A percentile compares a stretch with the other conserved stretches of the same genome.
These are phyloP conservation scores for Ptychodera flava DNA, from an alignment of 35 echinoderm and acorn worm genomes.

Conservation along the genomic window DNA sequence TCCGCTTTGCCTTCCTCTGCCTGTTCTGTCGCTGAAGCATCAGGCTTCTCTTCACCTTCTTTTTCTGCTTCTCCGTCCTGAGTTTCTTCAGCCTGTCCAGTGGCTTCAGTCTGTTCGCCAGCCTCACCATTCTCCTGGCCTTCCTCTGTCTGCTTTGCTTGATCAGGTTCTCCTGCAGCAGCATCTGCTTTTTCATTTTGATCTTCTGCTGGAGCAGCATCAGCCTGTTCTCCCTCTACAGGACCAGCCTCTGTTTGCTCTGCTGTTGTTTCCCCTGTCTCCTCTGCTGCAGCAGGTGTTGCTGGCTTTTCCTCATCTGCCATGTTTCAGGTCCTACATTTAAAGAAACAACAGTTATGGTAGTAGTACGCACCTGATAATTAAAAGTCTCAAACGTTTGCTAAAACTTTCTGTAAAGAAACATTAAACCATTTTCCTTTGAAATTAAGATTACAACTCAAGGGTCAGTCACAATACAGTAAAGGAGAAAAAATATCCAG, in stretches of 20 bases:
- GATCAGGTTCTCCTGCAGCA: neutral
- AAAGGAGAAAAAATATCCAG: no score
- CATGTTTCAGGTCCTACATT: no score
- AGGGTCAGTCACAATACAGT: no score
- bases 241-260: neutral
- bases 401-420: no score
- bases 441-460: no score
- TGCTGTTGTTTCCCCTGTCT: no score
- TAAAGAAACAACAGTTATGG: no score
- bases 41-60: neutral
- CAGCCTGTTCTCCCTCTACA: neutral
- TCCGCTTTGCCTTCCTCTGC: constrained; percentile 11
- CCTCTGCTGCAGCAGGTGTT: no score
- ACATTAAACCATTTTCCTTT: no score
- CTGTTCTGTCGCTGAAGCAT: neutral
- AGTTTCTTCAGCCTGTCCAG: neutral
- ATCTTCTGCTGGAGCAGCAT: neutral
- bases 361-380: no score
- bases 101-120: no score
- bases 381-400: no score
- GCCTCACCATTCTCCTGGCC: constrained; percentile 6
- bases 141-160: neutral
- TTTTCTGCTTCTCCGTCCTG: neutral
- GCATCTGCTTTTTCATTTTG: neutral
- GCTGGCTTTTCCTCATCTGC: neutral